A percentile compares a stretch with the other conserved stretches of the same genome.
phyloP scores from a whole-genome alignment of 2,888 invertebrate species.

The Dynastes tityus region DNA sequence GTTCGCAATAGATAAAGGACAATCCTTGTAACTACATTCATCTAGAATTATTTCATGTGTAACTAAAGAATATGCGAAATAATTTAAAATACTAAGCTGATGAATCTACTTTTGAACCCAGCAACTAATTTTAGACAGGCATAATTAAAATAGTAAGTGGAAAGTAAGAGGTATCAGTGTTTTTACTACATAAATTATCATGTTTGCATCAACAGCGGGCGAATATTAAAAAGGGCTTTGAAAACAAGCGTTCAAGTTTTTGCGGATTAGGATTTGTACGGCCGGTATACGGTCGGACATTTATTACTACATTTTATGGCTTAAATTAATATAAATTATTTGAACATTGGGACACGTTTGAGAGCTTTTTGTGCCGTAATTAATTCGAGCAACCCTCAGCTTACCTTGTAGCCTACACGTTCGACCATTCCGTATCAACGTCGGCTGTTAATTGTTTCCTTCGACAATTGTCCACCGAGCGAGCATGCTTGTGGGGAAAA shows the following conservation, averaged over 20 bases:
- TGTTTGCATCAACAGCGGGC: conserved; percentile 16
- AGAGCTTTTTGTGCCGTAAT: conserved; percentile 24
- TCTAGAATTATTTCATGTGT: no score
- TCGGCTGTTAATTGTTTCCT: conserved; percentile 23
- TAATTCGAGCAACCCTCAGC: conserved; percentile 23
- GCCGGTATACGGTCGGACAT: conserved; percentile 26
- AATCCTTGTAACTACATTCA: no score
- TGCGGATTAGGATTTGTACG: conserved; percentile 33
- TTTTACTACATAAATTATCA: conserved; percentile 35
- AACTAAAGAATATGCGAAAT: neutral
- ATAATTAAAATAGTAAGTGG: conserved; percentile 19
- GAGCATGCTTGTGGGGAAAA: neutral
- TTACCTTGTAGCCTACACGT: conserved; percentile 18
- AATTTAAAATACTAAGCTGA: neutral
- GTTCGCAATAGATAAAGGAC: no score
- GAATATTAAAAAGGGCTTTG: conserved; percentile 20
- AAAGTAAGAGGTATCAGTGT: conserved; percentile 16
- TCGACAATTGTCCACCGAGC: neutral
- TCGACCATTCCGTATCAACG: conserved; percentile 17
- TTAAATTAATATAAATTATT: conserved; percentile 44
- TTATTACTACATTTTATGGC: conserved; percentile 40
- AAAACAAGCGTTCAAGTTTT: conserved; percentile 31
- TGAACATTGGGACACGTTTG: conserved; percentile 15
- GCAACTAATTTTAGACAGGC: no score
- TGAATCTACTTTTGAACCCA: no score